These are phyloP conservation scores for Lithophane semibrunnea DNA, from an alignment of 2,888 invertebrate species.

Conservation along the genomic window DNA sequence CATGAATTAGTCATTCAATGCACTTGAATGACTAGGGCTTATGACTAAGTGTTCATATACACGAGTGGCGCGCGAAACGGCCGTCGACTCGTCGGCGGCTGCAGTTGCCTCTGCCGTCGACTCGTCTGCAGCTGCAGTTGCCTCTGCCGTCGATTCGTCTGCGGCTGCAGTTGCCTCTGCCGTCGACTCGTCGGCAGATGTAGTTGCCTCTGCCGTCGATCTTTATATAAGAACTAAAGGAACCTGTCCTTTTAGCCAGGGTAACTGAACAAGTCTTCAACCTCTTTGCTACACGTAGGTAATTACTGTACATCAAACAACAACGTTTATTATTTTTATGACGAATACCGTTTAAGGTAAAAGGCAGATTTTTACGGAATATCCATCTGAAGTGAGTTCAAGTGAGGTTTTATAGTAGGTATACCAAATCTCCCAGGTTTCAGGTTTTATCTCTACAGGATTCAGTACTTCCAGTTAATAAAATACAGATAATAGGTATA, in stretches of 20 bases:
- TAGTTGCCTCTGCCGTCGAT: not conserved
- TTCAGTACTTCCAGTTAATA: slow-evolving; percentile 10
- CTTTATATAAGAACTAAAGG: not conserved
- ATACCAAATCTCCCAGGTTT: not conserved
- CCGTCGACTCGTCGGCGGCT: no score
- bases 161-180: not conserved
- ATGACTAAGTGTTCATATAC: not conserved
- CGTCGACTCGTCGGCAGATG: no score
- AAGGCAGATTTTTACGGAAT: not conserved
- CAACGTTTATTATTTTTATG: not conserved
- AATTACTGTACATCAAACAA: not conserved
- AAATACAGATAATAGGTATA: not conserved
- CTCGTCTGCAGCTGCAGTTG: no score
- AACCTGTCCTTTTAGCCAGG: not conserved
- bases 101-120: no score
- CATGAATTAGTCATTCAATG: no score
- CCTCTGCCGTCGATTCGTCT: no score
- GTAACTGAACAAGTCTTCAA: not conserved
- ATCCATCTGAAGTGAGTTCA: slow-evolving; percentile 2
- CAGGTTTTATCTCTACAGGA: not conserved
- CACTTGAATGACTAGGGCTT: no score
- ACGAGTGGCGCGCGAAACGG: not conserved
- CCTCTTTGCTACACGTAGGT: not conserved
- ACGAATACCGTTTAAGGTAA: not conserved
- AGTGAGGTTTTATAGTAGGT: slow-evolving; percentile 15